Conservation (phyloP, 92 coral and sea anemone species). For the Zoanthus solanderi region DNA sequence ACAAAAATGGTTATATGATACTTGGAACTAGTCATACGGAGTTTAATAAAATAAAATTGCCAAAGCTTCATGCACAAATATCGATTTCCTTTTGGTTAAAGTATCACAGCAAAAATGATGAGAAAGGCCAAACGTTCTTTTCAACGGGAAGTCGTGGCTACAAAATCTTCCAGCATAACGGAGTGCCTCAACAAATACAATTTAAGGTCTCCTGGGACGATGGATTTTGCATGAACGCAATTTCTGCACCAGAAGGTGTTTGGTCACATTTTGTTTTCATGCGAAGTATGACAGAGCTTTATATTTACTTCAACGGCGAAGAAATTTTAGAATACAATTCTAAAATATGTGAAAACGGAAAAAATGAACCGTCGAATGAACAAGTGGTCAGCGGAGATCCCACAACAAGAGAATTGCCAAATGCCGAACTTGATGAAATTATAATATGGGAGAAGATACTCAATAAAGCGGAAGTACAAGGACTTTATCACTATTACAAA, state of each 20-base stretch:
- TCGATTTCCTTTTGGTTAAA: constrained; percentile 35
- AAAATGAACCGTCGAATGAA: background rate
- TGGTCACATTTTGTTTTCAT: constrained; percentile 35
- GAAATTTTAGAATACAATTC: background rate
- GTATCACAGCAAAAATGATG: background rate
- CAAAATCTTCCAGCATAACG: constrained; percentile 31
- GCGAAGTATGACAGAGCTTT: background rate
- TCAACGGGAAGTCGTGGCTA: constrained; percentile 15
- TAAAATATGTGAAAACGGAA: background rate
- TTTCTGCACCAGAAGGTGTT: constrained; percentile 24
- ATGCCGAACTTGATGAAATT: constrained; percentile 28
- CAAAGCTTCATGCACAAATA: background rate
- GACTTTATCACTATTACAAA: constrained; percentile 36
- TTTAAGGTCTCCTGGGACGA: background rate
- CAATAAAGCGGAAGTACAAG: background rate
- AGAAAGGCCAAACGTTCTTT: constrained; percentile 16
- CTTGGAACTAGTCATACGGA: background rate
- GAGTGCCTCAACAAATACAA: constrained; percentile 2
- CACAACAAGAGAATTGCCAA: background rate
- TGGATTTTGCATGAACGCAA: background rate
- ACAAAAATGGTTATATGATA: background rate
- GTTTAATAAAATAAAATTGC: background rate
- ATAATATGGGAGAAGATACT: constrained; percentile 15
- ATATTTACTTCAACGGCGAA: constrained; percentile 21
- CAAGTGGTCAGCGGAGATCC: constrained; percentile 12